These are phyloP conservation scores for Eurytoma adleriae DNA, from an alignment of 2,888 invertebrate species.

Conservation along the genomic window DNA sequence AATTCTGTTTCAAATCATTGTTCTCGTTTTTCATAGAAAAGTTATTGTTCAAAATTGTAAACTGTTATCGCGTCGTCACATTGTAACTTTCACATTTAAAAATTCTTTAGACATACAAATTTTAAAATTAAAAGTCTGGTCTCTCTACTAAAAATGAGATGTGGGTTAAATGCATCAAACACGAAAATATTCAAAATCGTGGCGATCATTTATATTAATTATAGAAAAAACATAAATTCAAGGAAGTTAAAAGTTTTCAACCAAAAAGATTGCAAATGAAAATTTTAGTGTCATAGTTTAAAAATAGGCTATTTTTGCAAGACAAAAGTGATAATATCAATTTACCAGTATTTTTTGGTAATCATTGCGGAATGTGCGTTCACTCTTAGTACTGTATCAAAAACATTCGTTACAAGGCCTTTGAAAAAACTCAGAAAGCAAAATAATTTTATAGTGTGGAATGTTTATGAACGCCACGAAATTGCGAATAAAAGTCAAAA, in stretches of 20 bases:
- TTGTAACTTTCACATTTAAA: constrained; percentile 30
- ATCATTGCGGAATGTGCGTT: constrained; percentile 37
- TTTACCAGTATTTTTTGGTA: constrained; percentile 1
- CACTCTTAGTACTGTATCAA: constrained; percentile 22
- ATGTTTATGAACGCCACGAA: constrained; percentile 51
- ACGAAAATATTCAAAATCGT: constrained; percentile 37
- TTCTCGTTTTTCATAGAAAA: constrained; percentile 31
- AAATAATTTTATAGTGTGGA: constrained; percentile 26
- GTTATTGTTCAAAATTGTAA: constrained; percentile 19
- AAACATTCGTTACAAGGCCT: neutral
- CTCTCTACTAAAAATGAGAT: constrained; percentile 29
- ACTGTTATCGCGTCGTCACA: constrained; percentile 37
- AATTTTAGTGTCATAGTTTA: constrained; percentile 4
- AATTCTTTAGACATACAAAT: constrained; percentile 19
- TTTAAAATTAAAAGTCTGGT: constrained; percentile 30
- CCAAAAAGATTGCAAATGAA: constrained; percentile 27
- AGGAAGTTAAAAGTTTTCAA: neutral
- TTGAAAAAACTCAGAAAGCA: constrained; percentile 10
- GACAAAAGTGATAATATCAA: constrained; percentile 3
- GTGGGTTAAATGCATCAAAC: constrained; percentile 45
- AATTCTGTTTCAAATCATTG: constrained; percentile 42
- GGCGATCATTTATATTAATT: constrained; percentile 24
- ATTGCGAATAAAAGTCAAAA: constrained; percentile 45
- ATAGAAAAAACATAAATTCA: constrained; percentile 2
- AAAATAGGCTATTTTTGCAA: neutral